Base-by-base conservation (phyloP, 2,797 vertebrate species). In the Pangasius mekongensis region DNA sequence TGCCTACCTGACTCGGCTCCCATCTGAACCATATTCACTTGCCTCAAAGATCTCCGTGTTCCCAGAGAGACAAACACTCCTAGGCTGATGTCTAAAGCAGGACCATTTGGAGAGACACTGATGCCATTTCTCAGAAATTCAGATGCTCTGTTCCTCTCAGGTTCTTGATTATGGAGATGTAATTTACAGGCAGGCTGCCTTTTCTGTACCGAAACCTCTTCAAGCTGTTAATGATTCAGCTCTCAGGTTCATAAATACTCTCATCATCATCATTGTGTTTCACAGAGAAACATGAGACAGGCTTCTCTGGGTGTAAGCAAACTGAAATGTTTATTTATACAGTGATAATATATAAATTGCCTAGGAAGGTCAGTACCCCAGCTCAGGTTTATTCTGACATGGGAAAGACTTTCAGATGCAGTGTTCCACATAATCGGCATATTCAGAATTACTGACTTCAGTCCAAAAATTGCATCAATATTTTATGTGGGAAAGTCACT, bases 101-200 rank as follows among this genome's bases (percentile, higher is more conserved):
- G 56, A 14, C 9, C 30, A 4, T 54, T 30, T 30, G 27, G 5
- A 80, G 30, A 58, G 16, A 10, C 18, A 20, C 10, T 81, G 33
- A 81, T 20, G 30, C 4, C 11, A 49, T 49, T 52, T 52, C n/a
- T 69, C 80, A n/a, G 36, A n/a, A 43, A n/a, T n/a, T 43, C 11
- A 62, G 58, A 47, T n/a, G 9, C n/a, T 69, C 18, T 5, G 10
- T 69, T 67, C 47, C 43, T 52, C 62, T 69, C 64, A 22, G n/a
- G 16, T 69, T 84, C 62, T 52, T 67, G 62, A 27, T 82, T 64
- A 62, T 64, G 58, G 22, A 62, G 58, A 82, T 82, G 80, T 43
- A 62, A 64, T 82, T 82, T 82, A 47, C 58, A 82, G 58, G 24
- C 56, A 43, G 36, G 24, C 24, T 43, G 58, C 36, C 36, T 62